Evolutionary conservation across 1,140 invertebrate genomes (phyloP).

Genomic region (Anastrepha obliqua): DNA sequence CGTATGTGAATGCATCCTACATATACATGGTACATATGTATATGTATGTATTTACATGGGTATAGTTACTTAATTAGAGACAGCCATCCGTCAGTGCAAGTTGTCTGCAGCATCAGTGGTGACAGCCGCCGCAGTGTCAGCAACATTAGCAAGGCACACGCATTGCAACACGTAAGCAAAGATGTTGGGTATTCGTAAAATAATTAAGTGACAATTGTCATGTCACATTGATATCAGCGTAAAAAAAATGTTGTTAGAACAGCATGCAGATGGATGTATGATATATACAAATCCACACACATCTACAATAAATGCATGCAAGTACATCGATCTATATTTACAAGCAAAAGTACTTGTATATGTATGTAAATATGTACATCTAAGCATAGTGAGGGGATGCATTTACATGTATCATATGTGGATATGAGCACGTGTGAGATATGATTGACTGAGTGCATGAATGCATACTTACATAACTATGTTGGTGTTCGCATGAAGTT

Average conservation of each 20-base stretch:
- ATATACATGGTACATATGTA: neutral
- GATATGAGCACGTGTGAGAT: neutral
- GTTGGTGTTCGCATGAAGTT: too few species aligned
- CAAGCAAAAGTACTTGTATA: neutral
- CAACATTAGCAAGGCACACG: constrained; percentile 21
- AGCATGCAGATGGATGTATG: neutral
- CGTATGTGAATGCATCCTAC: too few species aligned
- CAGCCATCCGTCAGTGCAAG: constrained; percentile 44
- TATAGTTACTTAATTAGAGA: constrained; percentile 31
- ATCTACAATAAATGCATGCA: too few species aligned
- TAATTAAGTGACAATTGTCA: constrained; percentile 60
- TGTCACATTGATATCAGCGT: constrained; percentile 56
- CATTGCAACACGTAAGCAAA: constrained; percentile 26
- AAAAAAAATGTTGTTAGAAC: constrained; percentile 55
- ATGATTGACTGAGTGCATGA: neutral
- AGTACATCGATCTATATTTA: too few species aligned
- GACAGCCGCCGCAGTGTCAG: constrained; percentile 37
- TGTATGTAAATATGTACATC: neutral
- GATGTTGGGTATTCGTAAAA: constrained; percentile 44
- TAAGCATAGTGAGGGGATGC: neutral
- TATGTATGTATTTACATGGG: neutral
- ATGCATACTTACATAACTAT: constrained; percentile 17
- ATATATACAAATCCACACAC: neutral
- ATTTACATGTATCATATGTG: neutral
- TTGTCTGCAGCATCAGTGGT: constrained; percentile 17